Evolutionary conservation across 2,888 invertebrate species (phyloP).

Genomic region (Rhagium mordax): DNA sequence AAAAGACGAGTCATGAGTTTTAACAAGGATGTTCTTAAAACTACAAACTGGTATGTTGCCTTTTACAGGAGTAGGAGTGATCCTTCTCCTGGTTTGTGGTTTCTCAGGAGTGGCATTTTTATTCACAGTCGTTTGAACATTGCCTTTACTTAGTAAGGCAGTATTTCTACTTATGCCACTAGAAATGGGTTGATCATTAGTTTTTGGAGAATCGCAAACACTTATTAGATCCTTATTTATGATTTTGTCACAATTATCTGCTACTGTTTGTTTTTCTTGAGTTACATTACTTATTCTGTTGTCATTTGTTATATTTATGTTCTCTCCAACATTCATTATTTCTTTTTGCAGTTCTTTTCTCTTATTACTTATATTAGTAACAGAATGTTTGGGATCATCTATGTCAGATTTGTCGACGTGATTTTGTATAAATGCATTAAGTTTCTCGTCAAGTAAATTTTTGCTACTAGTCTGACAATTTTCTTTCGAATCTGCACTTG

Average conservation of each 20-base stretch:
- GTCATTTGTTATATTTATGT: background rate
- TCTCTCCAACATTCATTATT: background rate
- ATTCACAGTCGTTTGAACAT: background rate
- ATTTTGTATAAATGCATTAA: background rate
- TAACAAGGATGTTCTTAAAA: conserved; percentile 43
- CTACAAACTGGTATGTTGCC: conserved; percentile 32
- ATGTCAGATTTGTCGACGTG: background rate
- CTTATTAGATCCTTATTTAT: background rate
- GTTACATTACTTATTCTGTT: background rate
- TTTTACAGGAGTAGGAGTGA: conserved; percentile 42
- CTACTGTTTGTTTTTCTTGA: background rate
- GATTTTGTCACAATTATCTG: background rate
- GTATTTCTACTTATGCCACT: background rate
- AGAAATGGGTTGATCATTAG: background rate
- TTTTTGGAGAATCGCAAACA: background rate
- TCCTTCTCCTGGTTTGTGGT: conserved; percentile 31
- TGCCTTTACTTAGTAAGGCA: background rate
- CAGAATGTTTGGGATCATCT: background rate
- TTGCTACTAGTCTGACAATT: background rate
- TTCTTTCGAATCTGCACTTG: background rate
- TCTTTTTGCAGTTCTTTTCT: background rate
- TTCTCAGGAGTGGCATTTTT: conserved; percentile 10
- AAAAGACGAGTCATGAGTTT: conserved; percentile 20
- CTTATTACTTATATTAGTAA: background rate
- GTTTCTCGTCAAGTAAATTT: background rate